Conservation (phyloP, 2,797 vertebrate genomes). For the Falco concolor region DNA sequence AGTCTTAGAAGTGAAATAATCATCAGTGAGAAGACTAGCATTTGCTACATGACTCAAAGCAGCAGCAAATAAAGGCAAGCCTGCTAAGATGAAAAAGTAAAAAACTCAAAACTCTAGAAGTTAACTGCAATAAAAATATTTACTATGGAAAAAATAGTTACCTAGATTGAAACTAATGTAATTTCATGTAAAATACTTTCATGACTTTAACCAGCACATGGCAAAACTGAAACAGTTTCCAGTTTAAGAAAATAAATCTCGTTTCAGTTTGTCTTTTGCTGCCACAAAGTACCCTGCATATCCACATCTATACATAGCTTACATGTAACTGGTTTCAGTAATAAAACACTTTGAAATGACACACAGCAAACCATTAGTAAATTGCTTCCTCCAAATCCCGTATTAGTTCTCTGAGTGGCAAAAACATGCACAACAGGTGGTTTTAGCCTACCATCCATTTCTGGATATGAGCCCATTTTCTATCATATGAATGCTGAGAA, state of each 20-base stretch:
- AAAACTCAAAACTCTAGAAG: background rate
- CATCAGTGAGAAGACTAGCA: background rate
- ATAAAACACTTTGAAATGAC: background rate
- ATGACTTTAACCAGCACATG: background rate
- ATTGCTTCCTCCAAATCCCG: slow-evolving; percentile 41
- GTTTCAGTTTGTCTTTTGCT: background rate
- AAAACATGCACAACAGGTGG: slow-evolving; percentile 67
- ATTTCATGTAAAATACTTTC: background rate
- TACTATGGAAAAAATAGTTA: background rate
- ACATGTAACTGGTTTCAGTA: background rate
- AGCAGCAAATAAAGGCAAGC: background rate
- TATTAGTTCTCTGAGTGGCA: slow-evolving; percentile 60
- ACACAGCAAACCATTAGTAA: slow-evolving; percentile 70
- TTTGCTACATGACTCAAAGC: background rate
- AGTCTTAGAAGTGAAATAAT: background rate
- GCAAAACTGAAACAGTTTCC: background rate
- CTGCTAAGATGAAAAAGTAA: background rate
- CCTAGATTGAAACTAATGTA: background rate
- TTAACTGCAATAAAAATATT: background rate
- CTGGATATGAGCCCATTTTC: slow-evolving; percentile 97
- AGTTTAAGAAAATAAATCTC: background rate
- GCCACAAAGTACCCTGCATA: background rate
- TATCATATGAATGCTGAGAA: slow-evolving; percentile 83
- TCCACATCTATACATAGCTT: background rate
- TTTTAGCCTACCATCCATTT: slow-evolving; percentile 96